Percentiles rank a stretch among this genome's conserved stretches.
Conservation (phyloP, 2,888 invertebrate genomes). For the Tiliacea aurago region DNA sequence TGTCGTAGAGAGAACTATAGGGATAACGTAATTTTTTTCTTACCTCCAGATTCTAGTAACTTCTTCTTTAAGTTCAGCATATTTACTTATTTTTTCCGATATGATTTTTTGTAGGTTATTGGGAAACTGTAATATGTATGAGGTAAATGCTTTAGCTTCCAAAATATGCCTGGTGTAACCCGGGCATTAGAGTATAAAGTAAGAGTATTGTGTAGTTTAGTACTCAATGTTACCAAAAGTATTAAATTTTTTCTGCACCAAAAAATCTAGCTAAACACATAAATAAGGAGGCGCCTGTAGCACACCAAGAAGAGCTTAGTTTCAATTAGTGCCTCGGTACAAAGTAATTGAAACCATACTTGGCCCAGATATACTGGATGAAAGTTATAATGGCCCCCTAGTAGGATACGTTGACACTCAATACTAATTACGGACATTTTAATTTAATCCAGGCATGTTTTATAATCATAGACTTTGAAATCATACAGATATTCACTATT, state of each 20-base stretch:
- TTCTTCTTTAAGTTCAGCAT: too few species aligned
- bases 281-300: background rate
- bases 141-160: too few species aligned
- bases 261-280: background rate
- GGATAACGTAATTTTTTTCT: too few species aligned
- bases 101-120: too few species aligned
- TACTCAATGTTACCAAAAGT: background rate
- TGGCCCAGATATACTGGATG: constrained; percentile 12
- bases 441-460: background rate
- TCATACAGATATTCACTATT: background rate
- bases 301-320: constrained; percentile 3
- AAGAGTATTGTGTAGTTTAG: background rate
- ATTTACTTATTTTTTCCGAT: too few species aligned
- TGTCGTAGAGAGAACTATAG: too few species aligned
- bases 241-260: background rate
- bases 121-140: too few species aligned
- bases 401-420: background rate
- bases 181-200: background rate
- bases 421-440: background rate
- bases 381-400: background rate
- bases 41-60: too few species aligned
- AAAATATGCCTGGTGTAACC: background rate
- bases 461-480: background rate
- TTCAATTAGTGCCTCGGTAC: constrained; percentile 15
- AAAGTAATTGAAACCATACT: constrained; percentile 19